Percentiles rank a stretch among this genome's conserved stretches.
Evolutionary conservation across 1,140 invertebrate genomes (phyloP).

Genomic region (Halesus radiatus): DNA sequence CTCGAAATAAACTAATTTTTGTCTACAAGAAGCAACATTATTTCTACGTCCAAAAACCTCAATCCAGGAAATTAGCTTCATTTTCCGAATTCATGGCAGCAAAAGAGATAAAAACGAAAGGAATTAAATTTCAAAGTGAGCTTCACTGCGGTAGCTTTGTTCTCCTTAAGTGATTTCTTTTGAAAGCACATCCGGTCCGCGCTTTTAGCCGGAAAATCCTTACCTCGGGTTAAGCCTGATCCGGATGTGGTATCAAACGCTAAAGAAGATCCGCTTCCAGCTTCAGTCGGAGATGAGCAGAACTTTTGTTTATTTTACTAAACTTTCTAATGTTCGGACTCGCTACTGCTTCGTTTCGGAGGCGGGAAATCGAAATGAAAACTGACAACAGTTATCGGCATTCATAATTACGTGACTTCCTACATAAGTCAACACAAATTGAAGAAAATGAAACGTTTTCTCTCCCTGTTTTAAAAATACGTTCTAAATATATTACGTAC

Average conservation of each 20-base stretch:
- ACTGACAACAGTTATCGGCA: too few species aligned
- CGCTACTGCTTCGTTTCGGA: not conserved
- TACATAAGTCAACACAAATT: not conserved
- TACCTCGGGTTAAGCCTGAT: conserved; percentile 36
- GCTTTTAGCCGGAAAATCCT: conserved; percentile 34
- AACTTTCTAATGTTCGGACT: not conserved
- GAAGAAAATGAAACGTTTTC: too few species aligned
- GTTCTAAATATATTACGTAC: too few species aligned
- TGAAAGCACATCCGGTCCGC: conserved; percentile 36
- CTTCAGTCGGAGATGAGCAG: conserved; percentile 17
- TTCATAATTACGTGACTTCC: not conserved
- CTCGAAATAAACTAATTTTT: too few species aligned
- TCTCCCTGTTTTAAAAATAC: too few species aligned
- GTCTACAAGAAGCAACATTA: too few species aligned
- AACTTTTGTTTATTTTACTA: conserved; percentile 10
- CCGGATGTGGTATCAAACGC: conserved; percentile 32
- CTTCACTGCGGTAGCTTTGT: conserved; percentile 5
- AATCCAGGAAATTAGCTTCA: not conserved
- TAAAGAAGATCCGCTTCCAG: conserved; percentile 33
- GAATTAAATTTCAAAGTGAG: conserved; percentile 4
- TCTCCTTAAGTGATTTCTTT: conserved; percentile 37
- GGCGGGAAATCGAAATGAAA: not conserved
- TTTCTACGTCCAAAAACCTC: too few species aligned
- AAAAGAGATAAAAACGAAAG: conserved; percentile 13
- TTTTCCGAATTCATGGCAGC: not conserved